Evolutionary conservation across 2,797 vertebrate species (phyloP).

Genomic region (Falco peregrinus): DNA sequence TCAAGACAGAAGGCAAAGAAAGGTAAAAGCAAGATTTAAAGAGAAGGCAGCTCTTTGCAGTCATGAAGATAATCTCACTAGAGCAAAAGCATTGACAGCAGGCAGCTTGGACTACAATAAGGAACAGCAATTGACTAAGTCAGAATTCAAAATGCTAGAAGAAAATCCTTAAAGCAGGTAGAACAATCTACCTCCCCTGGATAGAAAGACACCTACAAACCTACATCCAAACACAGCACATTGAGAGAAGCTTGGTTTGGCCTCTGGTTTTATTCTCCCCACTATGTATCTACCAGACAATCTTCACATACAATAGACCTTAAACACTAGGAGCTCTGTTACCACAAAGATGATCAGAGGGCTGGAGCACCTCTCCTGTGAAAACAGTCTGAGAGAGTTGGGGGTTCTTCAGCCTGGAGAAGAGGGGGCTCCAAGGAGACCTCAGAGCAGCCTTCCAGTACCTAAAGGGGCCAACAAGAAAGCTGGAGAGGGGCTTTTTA

Average conservation of each 20-base stretch:
- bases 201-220: neutral
- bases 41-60: conserved; percentile 18
- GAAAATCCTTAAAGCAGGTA: neutral
- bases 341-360: no score
- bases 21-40: conserved; percentile 3
- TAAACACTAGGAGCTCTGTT: neutral
- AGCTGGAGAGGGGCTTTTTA: no score
- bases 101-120: neutral
- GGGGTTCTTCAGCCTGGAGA: no score
- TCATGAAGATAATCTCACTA: neutral
- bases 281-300: neutral
- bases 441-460: no score
- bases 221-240: neutral
- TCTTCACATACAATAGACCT: neutral
- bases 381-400: no score
- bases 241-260: neutral
- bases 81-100: neutral
- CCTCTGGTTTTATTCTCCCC: neutral
- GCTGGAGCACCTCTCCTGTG: no score
- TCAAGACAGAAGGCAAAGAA: conserved; percentile 39
- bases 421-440: no score
- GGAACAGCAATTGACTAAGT: neutral
- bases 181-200: neutral
- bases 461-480: no score
- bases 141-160: neutral